These are phyloP conservation scores for Drosophila lutescens DNA, from an alignment of 2,888 invertebrate genomes.

Conservation along the genomic window DNA sequence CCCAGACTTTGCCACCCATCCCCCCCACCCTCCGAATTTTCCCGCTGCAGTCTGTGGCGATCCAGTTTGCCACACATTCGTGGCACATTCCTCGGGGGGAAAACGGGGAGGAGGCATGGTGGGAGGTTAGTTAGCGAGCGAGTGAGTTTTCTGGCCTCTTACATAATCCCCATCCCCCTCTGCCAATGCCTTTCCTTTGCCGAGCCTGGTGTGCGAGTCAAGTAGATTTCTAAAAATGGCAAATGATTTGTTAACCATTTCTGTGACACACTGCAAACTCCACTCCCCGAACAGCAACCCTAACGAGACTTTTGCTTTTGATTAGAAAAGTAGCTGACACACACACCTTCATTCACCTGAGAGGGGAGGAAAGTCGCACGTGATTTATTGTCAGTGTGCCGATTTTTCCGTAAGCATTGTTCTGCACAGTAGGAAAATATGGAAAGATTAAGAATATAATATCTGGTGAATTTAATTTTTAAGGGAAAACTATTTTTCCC, in stretches of 20 bases:
- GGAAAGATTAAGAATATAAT: not conserved
- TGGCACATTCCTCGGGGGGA: slow-evolving; percentile 21
- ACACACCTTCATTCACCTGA: slow-evolving; percentile 24
- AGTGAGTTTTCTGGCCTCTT: slow-evolving; percentile 49
- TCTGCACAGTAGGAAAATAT: slow-evolving; percentile 21
- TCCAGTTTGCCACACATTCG: slow-evolving; percentile 38
- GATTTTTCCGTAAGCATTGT: slow-evolving; percentile 44
- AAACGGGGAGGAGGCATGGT: not conserved
- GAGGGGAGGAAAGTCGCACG: slow-evolving; percentile 49
- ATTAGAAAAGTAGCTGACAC: slow-evolving; percentile 43
- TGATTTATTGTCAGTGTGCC: slow-evolving; percentile 76
- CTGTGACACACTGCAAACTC: slow-evolving; percentile 41
- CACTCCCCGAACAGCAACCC: slow-evolving; percentile 31
- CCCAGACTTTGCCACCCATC: slow-evolving; percentile 28
- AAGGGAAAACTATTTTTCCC: too few species aligned
- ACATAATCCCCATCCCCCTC: slow-evolving; percentile 50
- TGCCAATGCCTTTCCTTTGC: not conserved
- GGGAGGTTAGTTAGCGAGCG: slow-evolving; percentile 54
- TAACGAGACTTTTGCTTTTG: slow-evolving; percentile 49
- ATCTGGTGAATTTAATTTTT: too few species aligned
- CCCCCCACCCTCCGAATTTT: slow-evolving; percentile 3
- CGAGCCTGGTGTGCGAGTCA: slow-evolving; percentile 60
- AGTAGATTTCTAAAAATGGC: slow-evolving; percentile 73
- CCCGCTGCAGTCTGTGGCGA: slow-evolving; percentile 28
- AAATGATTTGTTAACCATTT: slow-evolving; percentile 65